Percentiles rank a stretch among this genome's conserved stretches.
Conservation (phyloP, 2,797 vertebrate species). For the Tarsius wallacei region DNA sequence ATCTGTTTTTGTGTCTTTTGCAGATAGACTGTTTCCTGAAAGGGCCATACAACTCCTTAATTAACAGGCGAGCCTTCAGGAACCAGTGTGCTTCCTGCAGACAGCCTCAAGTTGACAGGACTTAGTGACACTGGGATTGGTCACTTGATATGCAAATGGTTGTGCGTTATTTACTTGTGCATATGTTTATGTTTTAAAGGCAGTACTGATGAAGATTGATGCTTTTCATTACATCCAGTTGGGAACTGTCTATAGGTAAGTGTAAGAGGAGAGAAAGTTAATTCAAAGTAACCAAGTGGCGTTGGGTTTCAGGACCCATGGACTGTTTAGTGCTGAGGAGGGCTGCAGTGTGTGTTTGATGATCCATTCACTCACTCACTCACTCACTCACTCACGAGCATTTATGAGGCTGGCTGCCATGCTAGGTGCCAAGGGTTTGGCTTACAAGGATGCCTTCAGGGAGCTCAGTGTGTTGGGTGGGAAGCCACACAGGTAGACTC, state of each 20-base stretch:
- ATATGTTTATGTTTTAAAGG: conserved; percentile 89
- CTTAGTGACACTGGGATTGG: neutral
- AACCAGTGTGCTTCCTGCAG: neutral
- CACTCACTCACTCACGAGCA: neutral
- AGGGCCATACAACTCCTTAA: neutral
- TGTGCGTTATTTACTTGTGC: fast-evolving
- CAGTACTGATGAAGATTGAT: conserved; percentile 99
- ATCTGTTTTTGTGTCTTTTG: neutral
- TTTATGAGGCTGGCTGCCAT: fast-evolving
- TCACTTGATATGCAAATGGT: neutral
- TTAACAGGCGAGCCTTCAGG: neutral
- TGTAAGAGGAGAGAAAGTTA: neutral
- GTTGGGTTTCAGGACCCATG: neutral
- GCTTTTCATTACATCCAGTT: conserved; percentile 99
- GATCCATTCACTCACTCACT: neutral
- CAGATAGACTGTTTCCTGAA: neutral
- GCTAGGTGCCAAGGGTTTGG: neutral
- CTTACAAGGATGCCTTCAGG: neutral
- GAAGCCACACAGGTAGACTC: neutral
- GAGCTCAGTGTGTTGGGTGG: neutral
- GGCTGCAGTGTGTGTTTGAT: neutral
- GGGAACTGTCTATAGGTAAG: conserved; percentile 98
- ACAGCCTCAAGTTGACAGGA: neutral
- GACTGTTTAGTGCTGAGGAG: neutral
- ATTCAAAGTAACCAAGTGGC: neutral